phyloP scores from a whole-genome alignment of 2,888 invertebrate genomes.

The Drosophila kuntzei region DNA sequence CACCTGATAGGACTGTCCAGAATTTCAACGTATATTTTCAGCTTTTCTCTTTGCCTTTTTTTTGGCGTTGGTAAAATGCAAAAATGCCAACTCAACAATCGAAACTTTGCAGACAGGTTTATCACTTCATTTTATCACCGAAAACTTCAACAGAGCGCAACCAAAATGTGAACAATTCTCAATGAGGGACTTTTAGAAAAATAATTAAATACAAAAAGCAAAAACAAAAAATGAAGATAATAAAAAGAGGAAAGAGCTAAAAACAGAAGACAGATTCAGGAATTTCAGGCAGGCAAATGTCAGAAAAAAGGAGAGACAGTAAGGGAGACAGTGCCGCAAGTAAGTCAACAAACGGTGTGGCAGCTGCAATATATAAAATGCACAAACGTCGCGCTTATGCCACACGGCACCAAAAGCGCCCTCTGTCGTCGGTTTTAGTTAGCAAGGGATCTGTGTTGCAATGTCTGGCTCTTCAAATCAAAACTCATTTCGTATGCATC shows the following conservation, averaged over 20 bases:
- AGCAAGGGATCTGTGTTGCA: not conserved
- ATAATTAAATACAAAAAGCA: conserved; percentile 67
- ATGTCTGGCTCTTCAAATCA: conserved; percentile 68
- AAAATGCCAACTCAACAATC: conserved; percentile 62
- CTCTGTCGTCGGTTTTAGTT: conserved; percentile 23
- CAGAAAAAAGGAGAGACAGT: not conserved
- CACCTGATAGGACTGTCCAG: conserved; percentile 50
- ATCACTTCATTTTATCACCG: conserved; percentile 76
- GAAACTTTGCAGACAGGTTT: conserved; percentile 81
- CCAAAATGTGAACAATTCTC: conserved; percentile 56
- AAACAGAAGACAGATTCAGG: conserved; percentile 2
- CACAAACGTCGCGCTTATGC: conserved; percentile 64
- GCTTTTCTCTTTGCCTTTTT: not conserved
- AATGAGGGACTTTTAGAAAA: conserved; percentile 58
- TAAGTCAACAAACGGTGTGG: conserved; percentile 72
- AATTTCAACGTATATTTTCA: conserved; percentile 20
- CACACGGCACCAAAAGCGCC: conserved; percentile 36
- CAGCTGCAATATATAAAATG: conserved; percentile 72
- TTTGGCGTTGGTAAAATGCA: conserved; percentile 51
- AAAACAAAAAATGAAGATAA: not conserved
- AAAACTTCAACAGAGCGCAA: conserved; percentile 50
- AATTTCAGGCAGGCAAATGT: conserved; percentile 26
- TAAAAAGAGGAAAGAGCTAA: conserved; percentile 1
- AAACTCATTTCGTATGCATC: conserved; percentile 82
- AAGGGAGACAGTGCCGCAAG: conserved; percentile 51